Conservation (phyloP, 2,113 vertebrate genomes). For the Pardalotus punctatus region DNA sequence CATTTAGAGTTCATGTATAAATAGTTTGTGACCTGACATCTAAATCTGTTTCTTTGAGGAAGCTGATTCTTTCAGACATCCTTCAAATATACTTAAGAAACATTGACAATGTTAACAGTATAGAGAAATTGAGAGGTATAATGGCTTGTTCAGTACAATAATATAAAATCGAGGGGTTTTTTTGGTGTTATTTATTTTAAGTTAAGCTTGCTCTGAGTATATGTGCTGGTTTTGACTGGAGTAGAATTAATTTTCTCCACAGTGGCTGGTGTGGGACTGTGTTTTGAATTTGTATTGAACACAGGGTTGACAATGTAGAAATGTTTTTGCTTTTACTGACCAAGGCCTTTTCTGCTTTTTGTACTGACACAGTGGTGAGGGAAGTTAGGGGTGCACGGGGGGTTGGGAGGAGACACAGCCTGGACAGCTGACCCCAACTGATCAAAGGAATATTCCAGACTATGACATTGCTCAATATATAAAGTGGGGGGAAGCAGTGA, state of each 20-base stretch:
- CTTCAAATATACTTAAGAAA: background rate
- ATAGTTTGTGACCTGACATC: background rate
- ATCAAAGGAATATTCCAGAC: background rate
- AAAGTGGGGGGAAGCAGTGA: background rate
- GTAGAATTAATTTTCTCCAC: background rate
- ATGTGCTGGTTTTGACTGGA: background rate
- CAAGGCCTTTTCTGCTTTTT: background rate
- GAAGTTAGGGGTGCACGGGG: background rate
- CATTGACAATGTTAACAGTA: background rate
- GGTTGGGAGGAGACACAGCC: background rate
- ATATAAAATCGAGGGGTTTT: background rate
- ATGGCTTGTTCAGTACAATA: background rate
- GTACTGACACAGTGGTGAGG: accelerated
- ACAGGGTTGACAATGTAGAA: background rate
- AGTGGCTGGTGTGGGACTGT: background rate
- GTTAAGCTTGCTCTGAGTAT: background rate
- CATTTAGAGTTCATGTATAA: background rate
- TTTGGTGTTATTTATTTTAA: background rate
- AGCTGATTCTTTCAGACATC: background rate
- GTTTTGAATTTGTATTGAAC: background rate
- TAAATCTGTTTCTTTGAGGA: background rate
- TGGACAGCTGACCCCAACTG: background rate
- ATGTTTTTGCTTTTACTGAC: background rate
- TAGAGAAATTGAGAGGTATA: background rate
- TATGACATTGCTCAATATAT: background rate